These are phyloP conservation scores for Tenrec ecaudatus DNA, from an alignment of 2,113 vertebrate genomes.

Conservation along the genomic window DNA sequence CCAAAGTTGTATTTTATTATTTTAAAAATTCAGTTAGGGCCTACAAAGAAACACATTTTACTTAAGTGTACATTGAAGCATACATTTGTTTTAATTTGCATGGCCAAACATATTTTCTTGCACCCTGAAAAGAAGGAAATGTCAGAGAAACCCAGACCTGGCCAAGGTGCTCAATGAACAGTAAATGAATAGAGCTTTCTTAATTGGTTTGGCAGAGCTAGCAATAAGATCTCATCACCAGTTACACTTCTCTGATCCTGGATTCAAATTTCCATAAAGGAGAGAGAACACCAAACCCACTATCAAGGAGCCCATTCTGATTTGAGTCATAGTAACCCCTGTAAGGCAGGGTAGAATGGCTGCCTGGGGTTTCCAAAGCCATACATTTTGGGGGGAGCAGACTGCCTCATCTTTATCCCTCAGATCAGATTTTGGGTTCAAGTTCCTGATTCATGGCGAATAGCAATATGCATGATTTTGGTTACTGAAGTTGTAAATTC, in stretches of 20 bases:
- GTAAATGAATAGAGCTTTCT: slow-evolving; percentile 70
- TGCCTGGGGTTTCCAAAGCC: too few species aligned
- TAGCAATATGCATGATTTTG: too few species aligned
- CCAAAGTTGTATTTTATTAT: not conserved
- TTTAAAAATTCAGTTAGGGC: not conserved
- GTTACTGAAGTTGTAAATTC: too few species aligned
- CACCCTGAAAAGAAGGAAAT: slow-evolving; percentile 23
- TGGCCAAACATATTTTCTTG: slow-evolving; percentile 32
- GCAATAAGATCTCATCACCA: slow-evolving; percentile 62
- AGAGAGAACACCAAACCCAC: not conserved
- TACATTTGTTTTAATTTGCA: slow-evolving; percentile 70
- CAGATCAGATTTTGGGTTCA: too few species aligned
- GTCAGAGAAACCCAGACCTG: slow-evolving; percentile 50
- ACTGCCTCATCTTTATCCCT: too few species aligned
- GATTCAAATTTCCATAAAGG: slow-evolving; percentile 66
- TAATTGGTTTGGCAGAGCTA: slow-evolving; percentile 67
- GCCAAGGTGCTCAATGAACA: slow-evolving; percentile 72
- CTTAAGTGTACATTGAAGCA: slow-evolving; percentile 48
- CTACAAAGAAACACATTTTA: slow-evolving; percentile 50
- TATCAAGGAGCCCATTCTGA: too few species aligned
- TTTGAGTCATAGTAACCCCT: too few species aligned
- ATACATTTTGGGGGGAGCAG: too few species aligned
- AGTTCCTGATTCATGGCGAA: too few species aligned
- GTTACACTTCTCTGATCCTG: slow-evolving; percentile 57
- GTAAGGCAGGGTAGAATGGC: too few species aligned